These are phyloP conservation scores for Papilio protenor DNA, from an alignment of 2,888 invertebrate species.

Conservation along the genomic window DNA sequence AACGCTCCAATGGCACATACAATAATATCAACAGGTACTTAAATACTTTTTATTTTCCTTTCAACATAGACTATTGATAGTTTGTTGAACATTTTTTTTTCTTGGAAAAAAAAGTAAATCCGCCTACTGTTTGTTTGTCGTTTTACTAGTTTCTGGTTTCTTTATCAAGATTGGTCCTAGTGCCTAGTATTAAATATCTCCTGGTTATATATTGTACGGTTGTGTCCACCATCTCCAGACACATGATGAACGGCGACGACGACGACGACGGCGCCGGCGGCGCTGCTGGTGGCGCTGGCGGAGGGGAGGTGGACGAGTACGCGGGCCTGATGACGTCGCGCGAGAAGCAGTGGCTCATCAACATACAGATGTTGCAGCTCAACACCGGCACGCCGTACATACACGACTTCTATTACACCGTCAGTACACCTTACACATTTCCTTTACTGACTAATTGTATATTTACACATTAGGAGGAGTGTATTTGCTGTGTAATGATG, in stretches of 20 bases:
- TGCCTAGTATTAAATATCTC: too few relatives aligned
- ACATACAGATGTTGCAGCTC: constrained; percentile 96
- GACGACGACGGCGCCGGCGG: constrained; percentile 72
- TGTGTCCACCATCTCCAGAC: constrained; percentile 51
- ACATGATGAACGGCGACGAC: constrained; percentile 69
- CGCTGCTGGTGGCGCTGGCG: constrained; percentile 90
- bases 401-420: constrained; percentile 98
- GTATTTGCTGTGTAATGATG: not conserved
- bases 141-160: too few relatives aligned
- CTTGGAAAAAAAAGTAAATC: too few relatives aligned
- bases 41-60: constrained; percentile 37
- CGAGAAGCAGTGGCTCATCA: constrained; percentile 98
- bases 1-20: constrained; percentile 65
- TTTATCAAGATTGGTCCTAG: too few relatives aligned
- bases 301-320: constrained; percentile 87
- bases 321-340: constrained; percentile 96
- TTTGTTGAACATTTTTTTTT: too few relatives aligned
- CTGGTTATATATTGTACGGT: too few relatives aligned
- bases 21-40: constrained; percentile 56
- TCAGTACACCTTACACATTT: constrained; percentile 64
- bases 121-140: too few relatives aligned
- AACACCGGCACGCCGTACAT: constrained; percentile 98
- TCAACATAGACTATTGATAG: too few relatives aligned
- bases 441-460: not conserved
- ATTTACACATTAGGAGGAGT: not conserved